Percentiles rank a stretch among this genome's conserved stretches.
Evolutionary conservation across 1,140 invertebrate genomes (phyloP).

Genomic region (Tetramorium parvispinum): DNA sequence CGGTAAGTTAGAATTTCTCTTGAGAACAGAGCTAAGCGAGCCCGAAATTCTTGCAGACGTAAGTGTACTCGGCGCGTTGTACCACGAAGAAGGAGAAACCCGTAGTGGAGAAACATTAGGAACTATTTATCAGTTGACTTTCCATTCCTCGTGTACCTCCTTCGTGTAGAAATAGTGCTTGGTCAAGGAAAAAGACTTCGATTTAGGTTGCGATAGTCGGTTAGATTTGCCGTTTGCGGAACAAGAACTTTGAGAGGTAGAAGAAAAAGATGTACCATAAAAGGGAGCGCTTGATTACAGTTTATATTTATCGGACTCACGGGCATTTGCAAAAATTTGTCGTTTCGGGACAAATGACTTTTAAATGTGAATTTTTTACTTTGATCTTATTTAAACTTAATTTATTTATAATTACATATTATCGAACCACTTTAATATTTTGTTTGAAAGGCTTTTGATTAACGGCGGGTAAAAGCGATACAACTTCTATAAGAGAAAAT

Average conservation of each 20-base stretch:
- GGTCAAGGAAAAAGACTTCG: constrained; percentile 36
- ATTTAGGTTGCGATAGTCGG: constrained; percentile 5
- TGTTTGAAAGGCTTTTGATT: constrained; percentile 1
- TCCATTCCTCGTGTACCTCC: constrained; percentile 63
- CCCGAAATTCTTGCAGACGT: constrained; percentile 63
- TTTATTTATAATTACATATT: neutral
- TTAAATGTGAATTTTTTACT: neutral
- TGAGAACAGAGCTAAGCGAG: constrained; percentile 45
- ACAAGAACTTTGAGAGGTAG: neutral
- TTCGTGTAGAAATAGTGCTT: constrained; percentile 53
- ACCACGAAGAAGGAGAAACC: constrained; percentile 16
- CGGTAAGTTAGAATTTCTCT: constrained; percentile 55
- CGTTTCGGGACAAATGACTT: neutral
- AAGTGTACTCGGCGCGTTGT: constrained; percentile 44
- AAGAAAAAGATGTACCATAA: neutral
- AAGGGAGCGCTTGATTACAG: neutral
- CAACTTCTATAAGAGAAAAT: neutral
- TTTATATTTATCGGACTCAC: neutral
- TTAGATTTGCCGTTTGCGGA: constrained; percentile 8
- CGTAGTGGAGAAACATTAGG: constrained; percentile 70
- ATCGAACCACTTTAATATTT: neutral
- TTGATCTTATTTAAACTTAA: neutral
- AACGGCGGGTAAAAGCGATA: neutral
- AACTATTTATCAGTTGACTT: constrained; percentile 79
- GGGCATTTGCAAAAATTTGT: neutral